phyloP scores from a whole-genome alignment of 2,113 vertebrate genomes.

The Thomomys bottae region DNA sequence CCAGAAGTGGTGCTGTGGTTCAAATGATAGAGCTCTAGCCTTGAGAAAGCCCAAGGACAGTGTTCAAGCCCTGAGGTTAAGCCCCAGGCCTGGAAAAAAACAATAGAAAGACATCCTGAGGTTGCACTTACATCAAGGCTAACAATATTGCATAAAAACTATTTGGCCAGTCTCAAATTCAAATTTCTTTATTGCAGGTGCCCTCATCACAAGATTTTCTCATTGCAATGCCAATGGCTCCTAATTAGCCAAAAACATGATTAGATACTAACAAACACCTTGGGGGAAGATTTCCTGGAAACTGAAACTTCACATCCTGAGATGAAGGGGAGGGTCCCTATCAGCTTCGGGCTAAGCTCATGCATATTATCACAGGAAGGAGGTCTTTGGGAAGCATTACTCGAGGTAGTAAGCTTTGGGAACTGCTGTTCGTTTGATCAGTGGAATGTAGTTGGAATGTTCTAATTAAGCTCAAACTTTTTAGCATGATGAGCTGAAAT shows the following conservation, averaged over 20 bases:
- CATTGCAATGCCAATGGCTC: background rate
- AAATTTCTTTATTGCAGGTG: background rate
- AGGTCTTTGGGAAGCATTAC: background rate
- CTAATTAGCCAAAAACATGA: conserved; percentile 46
- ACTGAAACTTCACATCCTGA: background rate
- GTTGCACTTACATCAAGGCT: background rate
- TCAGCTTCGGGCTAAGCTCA: conserved; percentile 40
- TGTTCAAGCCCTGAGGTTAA: no score
- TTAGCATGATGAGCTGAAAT: conserved; percentile 54
- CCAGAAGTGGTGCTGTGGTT: no score
- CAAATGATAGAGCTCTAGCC: no score
- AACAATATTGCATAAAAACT: background rate
- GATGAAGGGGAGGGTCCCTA: background rate
- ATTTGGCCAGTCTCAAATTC: background rate
- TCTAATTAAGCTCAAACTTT: conserved; percentile 36
- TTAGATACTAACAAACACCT: conserved; percentile 43
- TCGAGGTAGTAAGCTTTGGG: conserved; percentile 1
- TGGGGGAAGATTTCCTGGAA: conserved; percentile 17
- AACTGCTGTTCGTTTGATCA: conserved; percentile 56
- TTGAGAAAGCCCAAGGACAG: no score
- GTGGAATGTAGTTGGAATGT: conserved; percentile 44
- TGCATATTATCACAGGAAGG: background rate
- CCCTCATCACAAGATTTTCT: background rate
- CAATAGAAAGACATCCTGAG: no score
- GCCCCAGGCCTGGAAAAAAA: no score